A percentile compares a stretch with the other conserved stretches of the same genome.
phyloP scores from a whole-genome alignment of 2,888 invertebrate species.

The Pteria penguin region DNA sequence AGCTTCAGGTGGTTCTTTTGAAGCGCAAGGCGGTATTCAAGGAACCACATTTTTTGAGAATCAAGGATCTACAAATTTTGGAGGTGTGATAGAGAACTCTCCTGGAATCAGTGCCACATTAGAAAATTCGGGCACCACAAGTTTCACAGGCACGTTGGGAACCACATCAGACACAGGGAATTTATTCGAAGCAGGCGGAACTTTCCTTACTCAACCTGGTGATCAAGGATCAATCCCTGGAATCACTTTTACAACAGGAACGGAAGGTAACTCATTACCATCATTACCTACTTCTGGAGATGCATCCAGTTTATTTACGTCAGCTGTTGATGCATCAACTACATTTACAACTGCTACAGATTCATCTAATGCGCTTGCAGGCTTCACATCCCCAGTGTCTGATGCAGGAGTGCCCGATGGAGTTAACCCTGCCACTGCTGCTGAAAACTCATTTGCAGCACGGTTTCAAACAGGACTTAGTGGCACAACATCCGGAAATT shows the following conservation, averaged over 20 bases:
- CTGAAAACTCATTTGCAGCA: constrained; percentile 8
- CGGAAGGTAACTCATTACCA: not conserved
- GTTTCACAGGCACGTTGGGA: not conserved
- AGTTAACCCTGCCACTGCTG: constrained; percentile 17
- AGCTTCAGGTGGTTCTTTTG: no score
- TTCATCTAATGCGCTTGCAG: not conserved
- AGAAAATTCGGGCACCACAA: no score
- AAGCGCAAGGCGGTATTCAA: not conserved
- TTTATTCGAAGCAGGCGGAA: no score
- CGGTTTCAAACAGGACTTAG: not conserved
- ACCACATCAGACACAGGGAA: not conserved
- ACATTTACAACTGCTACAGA: no score
- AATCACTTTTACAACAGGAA: not conserved
- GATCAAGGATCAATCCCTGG: not conserved
- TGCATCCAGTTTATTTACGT: no score
- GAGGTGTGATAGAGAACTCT: no score
- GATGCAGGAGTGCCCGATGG: constrained; percentile 25
- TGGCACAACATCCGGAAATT: not conserved
- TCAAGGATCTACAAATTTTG: not conserved
- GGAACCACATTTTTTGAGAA: not conserved
- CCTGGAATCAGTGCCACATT: no score
- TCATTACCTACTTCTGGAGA: not conserved
- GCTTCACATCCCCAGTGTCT: not conserved
- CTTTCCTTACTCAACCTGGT: not conserved
- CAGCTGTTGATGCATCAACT: no score